phyloP scores from a whole-genome alignment of 2,888 invertebrate species.

The Apodemia duryi region DNA sequence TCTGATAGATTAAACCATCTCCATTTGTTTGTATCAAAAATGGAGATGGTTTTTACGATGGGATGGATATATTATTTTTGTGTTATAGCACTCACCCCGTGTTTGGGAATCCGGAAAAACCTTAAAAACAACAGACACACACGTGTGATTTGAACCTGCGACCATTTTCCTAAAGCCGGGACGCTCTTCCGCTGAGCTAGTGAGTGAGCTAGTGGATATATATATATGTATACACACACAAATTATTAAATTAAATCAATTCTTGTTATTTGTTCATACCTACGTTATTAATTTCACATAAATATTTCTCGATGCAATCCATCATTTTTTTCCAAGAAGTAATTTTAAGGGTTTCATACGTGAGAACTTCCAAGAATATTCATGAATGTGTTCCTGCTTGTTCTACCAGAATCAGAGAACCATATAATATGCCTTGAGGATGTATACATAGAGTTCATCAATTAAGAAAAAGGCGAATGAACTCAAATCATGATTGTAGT shows the following conservation, averaged over 20 bases:
- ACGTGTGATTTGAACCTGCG: too few species aligned
- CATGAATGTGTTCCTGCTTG: background rate
- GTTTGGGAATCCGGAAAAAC: too few species aligned
- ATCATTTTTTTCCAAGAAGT: conserved; percentile 1
- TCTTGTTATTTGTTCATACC: background rate
- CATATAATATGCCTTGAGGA: background rate
- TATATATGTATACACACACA: too few species aligned
- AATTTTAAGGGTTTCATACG: background rate
- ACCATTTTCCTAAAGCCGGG: too few species aligned
- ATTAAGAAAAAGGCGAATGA: conserved; percentile 7
- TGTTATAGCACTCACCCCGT: too few species aligned
- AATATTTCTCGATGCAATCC: background rate
- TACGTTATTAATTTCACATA: background rate
- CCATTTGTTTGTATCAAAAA: too few species aligned
- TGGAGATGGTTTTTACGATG: too few species aligned
- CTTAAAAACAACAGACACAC: too few species aligned
- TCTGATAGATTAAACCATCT: too few species aligned
- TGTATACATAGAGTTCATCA: background rate
- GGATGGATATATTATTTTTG: too few species aligned
- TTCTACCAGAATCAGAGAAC: background rate
- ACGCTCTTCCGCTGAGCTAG: too few species aligned
- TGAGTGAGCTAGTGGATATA: too few species aligned
- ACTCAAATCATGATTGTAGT: background rate
- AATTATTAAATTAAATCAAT: background rate
- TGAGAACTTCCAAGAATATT: conserved; percentile 1